Percentiles rank a stretch among this genome's conserved stretches.
Conservation (phyloP, 2,888 invertebrate species). For the Folsomia candida region DNA sequence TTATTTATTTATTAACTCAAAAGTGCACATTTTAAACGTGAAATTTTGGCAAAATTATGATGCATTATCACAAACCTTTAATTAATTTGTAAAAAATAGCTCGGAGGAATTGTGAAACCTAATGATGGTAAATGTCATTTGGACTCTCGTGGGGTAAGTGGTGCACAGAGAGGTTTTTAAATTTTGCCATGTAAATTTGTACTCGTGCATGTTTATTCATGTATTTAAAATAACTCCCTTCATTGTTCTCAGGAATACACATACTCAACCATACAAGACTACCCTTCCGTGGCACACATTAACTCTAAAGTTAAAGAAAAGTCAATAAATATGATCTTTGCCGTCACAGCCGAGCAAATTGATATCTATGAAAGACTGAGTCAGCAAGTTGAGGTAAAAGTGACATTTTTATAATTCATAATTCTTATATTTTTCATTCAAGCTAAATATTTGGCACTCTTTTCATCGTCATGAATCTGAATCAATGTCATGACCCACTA, state of each 20-base stretch:
- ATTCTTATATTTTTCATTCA: too few relatives aligned
- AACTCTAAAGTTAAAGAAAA: conserved; percentile 76
- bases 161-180: too few relatives aligned
- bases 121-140: conserved; percentile 91
- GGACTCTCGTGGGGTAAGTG: conserved; percentile 63
- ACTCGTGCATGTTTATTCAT: too few relatives aligned
- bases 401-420: background rate
- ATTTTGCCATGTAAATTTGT: too few relatives aligned
- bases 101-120: conserved; percentile 87
- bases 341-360: conserved; percentile 75
- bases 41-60: too few relatives aligned
- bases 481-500: too few relatives aligned
- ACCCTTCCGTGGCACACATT: conserved; percentile 91
- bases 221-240: too few relatives aligned
- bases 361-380: conserved; percentile 78
- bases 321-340: conserved; percentile 95
- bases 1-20: background rate
- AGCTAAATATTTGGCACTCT: too few relatives aligned
- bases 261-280: conserved; percentile 61
- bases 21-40: too few relatives aligned
- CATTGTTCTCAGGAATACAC: too few relatives aligned
- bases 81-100: conserved; percentile 55
- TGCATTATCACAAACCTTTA: too few relatives aligned
- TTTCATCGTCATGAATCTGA: too few relatives aligned
- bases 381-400: conserved; percentile 70